phyloP scores from a whole-genome alignment of 2,797 vertebrate genomes.

The Poecilia gillii region DNA sequence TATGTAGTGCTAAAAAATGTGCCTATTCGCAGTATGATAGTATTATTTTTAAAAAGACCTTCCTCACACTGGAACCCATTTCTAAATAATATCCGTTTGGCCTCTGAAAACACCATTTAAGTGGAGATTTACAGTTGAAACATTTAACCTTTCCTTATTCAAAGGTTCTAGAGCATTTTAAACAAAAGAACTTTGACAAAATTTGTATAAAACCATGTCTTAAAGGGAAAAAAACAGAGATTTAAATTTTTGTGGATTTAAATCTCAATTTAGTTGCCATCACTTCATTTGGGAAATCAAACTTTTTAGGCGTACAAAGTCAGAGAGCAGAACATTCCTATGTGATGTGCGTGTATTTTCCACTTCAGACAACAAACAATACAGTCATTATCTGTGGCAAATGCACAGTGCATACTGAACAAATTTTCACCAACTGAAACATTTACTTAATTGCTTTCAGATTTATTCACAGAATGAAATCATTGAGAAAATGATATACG shows the following conservation, averaged over 20 bases:
- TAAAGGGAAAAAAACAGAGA: not conserved
- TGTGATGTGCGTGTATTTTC: conserved; percentile 39
- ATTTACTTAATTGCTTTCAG: conserved; percentile 12
- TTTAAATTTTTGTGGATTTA: not conserved
- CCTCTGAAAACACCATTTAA: not conserved
- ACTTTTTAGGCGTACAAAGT: conserved; percentile 16
- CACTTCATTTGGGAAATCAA: conserved; percentile 10
- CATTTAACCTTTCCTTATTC: not conserved
- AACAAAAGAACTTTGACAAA: not conserved
- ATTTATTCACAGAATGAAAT: conserved; percentile 20
- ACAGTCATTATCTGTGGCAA: conserved; percentile 38
- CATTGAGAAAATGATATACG: not conserved
- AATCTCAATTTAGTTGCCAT: not conserved
- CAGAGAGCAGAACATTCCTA: conserved; percentile 52
- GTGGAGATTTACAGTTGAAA: not conserved
- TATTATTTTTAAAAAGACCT: not conserved
- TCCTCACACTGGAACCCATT: not conserved
- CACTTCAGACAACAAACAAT: conserved; percentile 46
- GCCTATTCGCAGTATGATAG: no score
- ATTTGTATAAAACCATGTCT: not conserved
- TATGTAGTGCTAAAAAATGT: not conserved
- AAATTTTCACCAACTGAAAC: conserved; percentile 11
- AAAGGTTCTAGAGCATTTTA: not conserved
- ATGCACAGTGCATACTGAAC: conserved; percentile 14
- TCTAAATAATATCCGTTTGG: not conserved